Evolutionary conservation across 92 coral and sea anemone species (phyloP).

Genomic region (Bergia sp.): DNA sequence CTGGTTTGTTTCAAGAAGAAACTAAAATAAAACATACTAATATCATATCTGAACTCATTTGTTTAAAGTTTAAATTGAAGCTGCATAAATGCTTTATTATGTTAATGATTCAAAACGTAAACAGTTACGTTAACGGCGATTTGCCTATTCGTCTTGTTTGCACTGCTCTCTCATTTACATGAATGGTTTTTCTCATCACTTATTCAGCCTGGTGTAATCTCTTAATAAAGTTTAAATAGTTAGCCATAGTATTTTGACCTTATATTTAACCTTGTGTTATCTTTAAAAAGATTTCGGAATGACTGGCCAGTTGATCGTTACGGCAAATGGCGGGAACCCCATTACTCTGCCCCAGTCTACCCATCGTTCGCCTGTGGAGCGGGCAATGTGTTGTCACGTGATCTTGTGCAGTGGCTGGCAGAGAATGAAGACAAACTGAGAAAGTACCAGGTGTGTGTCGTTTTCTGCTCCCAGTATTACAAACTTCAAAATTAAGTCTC

Average conservation of each 20-base stretch:
- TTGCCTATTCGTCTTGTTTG: background rate
- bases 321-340: constrained; percentile 97
- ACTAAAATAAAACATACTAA: no score
- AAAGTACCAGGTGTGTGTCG: constrained; percentile 71
- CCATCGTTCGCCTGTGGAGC: constrained; percentile 99
- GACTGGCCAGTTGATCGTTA: constrained; percentile 92
- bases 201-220: background rate
- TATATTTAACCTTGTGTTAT: no score
- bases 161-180: background rate
- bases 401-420: constrained; percentile 96
- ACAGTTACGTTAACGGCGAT: background rate
- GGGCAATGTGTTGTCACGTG: constrained; percentile 92
- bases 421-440: constrained; percentile 74
- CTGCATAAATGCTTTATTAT: no score
- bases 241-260: background rate
- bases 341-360: constrained; percentile 81
- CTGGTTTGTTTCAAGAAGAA: no score
- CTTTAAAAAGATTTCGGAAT: constrained; percentile 76
- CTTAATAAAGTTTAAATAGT: no score
- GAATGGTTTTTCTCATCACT: background rate
- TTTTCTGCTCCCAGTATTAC: background rate
- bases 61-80: no score
- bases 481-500: background rate
- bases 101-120: no score
- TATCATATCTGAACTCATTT: no score